A percentile compares a stretch with the other conserved stretches of the same genome.
These are phyloP conservation scores for Zaprionus obscuricornis DNA, from an alignment of 2,888 invertebrate species.

Conservation along the genomic window DNA sequence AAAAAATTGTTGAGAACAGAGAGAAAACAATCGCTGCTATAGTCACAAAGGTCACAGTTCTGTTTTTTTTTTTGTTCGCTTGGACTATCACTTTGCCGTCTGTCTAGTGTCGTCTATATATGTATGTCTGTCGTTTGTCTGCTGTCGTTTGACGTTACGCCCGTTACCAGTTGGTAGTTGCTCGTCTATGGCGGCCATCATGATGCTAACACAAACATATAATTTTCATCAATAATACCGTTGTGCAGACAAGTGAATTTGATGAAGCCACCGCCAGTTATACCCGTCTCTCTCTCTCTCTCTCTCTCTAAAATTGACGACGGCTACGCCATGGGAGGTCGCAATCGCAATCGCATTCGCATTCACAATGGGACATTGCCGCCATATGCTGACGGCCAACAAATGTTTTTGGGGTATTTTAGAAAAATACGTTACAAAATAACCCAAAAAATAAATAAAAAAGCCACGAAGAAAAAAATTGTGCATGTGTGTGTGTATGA, in stretches of 20 bases:
- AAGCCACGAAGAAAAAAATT: neutral
- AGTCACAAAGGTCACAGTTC: conserved; percentile 53
- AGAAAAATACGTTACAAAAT: conserved; percentile 60
- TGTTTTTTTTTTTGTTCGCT: conserved; percentile 3
- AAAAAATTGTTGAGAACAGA: conserved; percentile 8
- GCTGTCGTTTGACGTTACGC: too few relatives aligned
- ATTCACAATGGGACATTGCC: conserved; percentile 55
- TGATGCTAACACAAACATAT: conserved; percentile 66
- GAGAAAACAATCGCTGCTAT: conserved; percentile 32
- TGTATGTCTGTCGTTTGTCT: conserved; percentile 30
- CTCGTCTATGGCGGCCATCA: conserved; percentile 38
- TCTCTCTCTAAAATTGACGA: too few relatives aligned
- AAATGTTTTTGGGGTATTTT: conserved; percentile 60
- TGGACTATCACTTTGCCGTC: conserved; percentile 30
- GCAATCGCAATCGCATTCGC: conserved; percentile 24
- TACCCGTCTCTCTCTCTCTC: conserved; percentile 1
- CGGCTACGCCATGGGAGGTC: conserved; percentile 49
- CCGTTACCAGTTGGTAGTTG: neutral
- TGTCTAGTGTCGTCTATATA: conserved; percentile 2
- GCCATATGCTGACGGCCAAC: conserved; percentile 55
- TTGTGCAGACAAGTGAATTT: conserved; percentile 66
- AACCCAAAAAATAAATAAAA: conserved; percentile 12
- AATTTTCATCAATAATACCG: conserved; percentile 69
- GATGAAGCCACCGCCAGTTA: conserved; percentile 53
- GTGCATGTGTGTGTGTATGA: too few relatives aligned